Evolutionary conservation across 2,113 vertebrate species (phyloP).

Genomic region (Heptranchias perlo): DNA sequence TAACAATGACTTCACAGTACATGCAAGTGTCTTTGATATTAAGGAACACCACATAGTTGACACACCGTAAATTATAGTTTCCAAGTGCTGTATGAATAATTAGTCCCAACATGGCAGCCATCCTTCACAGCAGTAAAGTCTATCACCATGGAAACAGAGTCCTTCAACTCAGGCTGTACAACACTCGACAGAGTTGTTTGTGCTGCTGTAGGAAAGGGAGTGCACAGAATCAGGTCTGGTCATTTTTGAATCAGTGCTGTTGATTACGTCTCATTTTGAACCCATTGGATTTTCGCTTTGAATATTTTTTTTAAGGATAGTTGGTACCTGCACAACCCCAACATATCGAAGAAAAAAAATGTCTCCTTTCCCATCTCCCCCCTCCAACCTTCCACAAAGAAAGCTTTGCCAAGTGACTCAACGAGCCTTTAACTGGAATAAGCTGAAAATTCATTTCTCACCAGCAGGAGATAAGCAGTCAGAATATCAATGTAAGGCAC

Average conservation of each 20-base stretch:
- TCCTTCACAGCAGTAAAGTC: slow-evolving; percentile 42
- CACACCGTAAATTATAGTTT: neutral
- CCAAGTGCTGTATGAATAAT: slow-evolving; percentile 1
- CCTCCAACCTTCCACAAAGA: neutral
- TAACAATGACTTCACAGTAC: neutral
- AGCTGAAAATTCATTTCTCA: neutral
- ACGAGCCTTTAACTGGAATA: neutral
- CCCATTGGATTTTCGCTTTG: neutral
- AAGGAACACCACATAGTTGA: neutral
- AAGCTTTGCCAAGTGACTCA: neutral
- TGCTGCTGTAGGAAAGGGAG: slow-evolving; percentile 9
- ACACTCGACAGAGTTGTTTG: neutral
- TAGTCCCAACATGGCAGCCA: slow-evolving; percentile 37
- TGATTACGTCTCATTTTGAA: neutral
- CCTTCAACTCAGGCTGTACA: slow-evolving; percentile 45
- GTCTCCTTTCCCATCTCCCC: neutral
- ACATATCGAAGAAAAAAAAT: neutral
- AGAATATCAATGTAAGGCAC: neutral
- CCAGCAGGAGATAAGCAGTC: neutral
- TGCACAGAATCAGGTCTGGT: neutral
- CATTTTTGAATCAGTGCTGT: neutral
- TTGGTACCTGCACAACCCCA: neutral
- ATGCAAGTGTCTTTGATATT: neutral
- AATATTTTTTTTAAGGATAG: neutral
- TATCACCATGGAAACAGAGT: slow-evolving; percentile 56